Percentiles rank a stretch among this genome's conserved stretches.
Evolutionary conservation across 1,140 invertebrate species (phyloP).

Genomic region (Coenobita brevimanus): DNA sequence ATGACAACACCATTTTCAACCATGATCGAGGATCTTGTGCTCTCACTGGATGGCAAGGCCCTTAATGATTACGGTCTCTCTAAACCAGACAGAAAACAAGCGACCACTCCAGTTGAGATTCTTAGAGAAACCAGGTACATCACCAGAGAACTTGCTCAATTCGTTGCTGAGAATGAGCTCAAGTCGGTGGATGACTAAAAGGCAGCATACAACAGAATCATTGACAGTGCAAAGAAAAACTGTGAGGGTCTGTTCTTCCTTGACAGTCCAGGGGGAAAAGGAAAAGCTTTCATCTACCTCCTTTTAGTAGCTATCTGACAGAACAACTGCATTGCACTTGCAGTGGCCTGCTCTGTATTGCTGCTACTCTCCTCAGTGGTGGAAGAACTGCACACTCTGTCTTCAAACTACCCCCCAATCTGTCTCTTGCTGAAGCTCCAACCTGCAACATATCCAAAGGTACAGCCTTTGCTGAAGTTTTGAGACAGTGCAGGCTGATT

Average conservation of each 20-base stretch:
- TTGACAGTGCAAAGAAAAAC: neutral
- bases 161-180: neutral
- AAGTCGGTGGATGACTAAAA: neutral
- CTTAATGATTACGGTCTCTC: neutral
- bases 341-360: constrained; percentile 76
- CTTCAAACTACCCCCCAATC: constrained; percentile 75
- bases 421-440: too few species aligned
- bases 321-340: constrained; percentile 72
- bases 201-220: neutral
- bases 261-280: neutral
- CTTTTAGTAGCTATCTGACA: neutral
- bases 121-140: neutral
- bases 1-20: neutral
- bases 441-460: too few species aligned
- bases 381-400: constrained; percentile 76
- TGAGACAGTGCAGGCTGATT: too few species aligned
- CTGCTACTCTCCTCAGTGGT: constrained; percentile 75
- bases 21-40: neutral
- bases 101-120: neutral
- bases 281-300: neutral
- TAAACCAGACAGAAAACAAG: neutral
- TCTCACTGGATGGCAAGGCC: neutral
- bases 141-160: neutral
- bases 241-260: constrained; percentile 4
- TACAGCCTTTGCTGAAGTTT: too few species aligned